A percentile compares a stretch with the other conserved stretches of the same genome.
Conservation (phyloP, 2,888 invertebrate species). For the Ectropis crepuscularia region DNA sequence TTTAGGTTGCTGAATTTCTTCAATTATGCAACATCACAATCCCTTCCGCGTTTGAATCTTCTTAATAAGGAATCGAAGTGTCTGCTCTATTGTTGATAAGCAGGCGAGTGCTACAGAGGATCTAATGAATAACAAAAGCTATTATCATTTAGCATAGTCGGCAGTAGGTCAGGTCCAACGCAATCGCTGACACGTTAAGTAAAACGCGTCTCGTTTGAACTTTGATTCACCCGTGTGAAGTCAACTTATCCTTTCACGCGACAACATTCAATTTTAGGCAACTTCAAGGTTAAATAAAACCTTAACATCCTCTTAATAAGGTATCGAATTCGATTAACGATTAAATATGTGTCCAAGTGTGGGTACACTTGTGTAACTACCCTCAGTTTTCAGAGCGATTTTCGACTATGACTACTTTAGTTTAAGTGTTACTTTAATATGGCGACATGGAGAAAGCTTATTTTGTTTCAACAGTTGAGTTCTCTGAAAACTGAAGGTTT, state of each 20-base stretch:
- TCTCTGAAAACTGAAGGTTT: conserved; percentile 29
- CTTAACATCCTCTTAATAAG: conserved; percentile 40
- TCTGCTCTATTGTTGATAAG: too few species aligned
- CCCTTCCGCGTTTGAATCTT: too few species aligned
- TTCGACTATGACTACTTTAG: conserved; percentile 10
- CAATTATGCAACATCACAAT: too few species aligned
- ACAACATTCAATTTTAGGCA: neutral
- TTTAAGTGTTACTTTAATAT: conserved; percentile 30
- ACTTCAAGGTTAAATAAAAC: conserved; percentile 34
- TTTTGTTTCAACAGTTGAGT: conserved; percentile 37
- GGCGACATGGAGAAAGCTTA: conserved; percentile 37
- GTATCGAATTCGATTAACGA: conserved; percentile 32
- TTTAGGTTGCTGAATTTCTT: too few species aligned
- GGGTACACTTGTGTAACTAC: conserved; percentile 14
- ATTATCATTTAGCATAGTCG: neutral
- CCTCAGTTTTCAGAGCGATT: conserved; percentile 27
- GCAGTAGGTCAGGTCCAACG: neutral
- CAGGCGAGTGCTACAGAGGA: too few species aligned
- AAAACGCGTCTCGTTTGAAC: conserved; percentile 5
- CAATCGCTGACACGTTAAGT: neutral
- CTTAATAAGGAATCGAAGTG: too few species aligned
- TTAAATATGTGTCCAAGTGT: conserved; percentile 27
- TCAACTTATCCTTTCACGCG: neutral
- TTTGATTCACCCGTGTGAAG: conserved; percentile 2
- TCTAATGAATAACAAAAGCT: too few species aligned